Base-by-base conservation (phyloP, 2,797 vertebrate genomes). In the Nyctalus aviator region DNA sequence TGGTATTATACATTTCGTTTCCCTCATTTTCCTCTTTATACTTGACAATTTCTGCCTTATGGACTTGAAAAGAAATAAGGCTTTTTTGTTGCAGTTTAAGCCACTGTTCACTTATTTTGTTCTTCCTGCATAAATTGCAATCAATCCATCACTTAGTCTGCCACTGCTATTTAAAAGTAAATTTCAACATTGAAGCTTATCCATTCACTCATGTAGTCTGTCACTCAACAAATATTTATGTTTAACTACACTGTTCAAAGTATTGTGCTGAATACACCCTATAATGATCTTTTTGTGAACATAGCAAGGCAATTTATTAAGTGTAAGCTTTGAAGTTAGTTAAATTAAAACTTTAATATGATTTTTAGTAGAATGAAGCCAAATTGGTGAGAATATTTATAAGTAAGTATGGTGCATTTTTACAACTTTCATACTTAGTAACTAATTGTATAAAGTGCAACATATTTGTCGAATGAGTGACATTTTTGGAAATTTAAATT, bases 401-500 rank as follows among this genome's bases (percentile, higher is more conserved):
- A 25, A 85, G 20, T 82, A 92, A 86, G 20, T 50, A 21, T 46
- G 41, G 18, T 84, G 12, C 46, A 68, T 91, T 91, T 94, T 92
- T 57, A 92, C 18, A 57, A 76, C 30, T 71, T 55, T 78, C 79
- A 71, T 53, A 73, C 21, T 88, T 84, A 64, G 64, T 91, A 91
- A 88, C 64, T 86, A 84, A 79, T 86, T 86, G 7, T 82, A 48
- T 94, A 72, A 50, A 75, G 25, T 66, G 8, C 53, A 86, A 66
- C 27, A 59, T 88, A 57, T 77, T 91, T 89, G 12, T 48, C 91
- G 30, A 94, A 75, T 87, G 86, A 59, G n/a, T 35, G 35, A 55
- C 27, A 81, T 83, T 84, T 90, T 81, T 81, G 2, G 72, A 89
- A 96, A 84, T 95, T 95, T 93, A 55, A 96, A 91, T 93, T 91